A percentile compares a stretch with the other conserved stretches of the same genome.
Evolutionary conservation across 2,113 vertebrate species (phyloP).

Genomic region (Lanius collurio): DNA sequence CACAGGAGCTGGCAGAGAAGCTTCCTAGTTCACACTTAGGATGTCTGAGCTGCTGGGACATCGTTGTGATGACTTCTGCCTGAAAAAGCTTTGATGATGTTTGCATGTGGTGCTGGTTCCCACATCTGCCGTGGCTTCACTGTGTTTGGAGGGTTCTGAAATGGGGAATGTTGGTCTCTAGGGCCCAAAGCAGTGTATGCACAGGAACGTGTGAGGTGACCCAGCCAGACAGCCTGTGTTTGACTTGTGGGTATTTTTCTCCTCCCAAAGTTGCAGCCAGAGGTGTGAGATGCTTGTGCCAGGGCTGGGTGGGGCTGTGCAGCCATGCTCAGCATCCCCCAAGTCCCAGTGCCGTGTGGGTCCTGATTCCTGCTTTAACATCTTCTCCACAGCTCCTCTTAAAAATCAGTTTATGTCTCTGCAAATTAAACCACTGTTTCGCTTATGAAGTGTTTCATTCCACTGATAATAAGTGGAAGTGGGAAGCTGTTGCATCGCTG

Average conservation of each 20-base stretch:
- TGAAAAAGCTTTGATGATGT: neutral
- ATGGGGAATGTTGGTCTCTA: neutral
- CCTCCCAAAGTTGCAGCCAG: neutral
- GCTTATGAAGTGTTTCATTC: neutral
- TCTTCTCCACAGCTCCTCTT: neutral
- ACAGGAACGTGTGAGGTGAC: neutral
- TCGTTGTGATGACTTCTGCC: neutral
- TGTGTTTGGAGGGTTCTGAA: neutral
- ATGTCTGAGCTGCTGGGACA: neutral
- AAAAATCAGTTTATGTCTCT: neutral
- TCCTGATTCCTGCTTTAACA: neutral
- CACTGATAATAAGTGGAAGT: neutral
- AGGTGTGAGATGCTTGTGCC: neutral
- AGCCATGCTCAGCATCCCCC: neutral
- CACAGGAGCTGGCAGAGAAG: neutral
- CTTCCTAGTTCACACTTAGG: neutral
- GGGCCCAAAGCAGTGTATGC: neutral
- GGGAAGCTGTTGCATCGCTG: neutral
- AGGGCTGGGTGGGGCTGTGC: neutral
- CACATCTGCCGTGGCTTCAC: rapidly evolving
- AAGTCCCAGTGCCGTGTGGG: rapidly evolving
- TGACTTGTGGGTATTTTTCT: neutral
- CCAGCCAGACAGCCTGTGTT: neutral
- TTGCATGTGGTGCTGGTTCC: neutral
- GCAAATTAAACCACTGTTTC: neutral